Percentiles rank a stretch among this genome's conserved stretches.
phyloP scores from a whole-genome alignment of 2,888 invertebrate genomes.

The Nomada lathburiana region DNA sequence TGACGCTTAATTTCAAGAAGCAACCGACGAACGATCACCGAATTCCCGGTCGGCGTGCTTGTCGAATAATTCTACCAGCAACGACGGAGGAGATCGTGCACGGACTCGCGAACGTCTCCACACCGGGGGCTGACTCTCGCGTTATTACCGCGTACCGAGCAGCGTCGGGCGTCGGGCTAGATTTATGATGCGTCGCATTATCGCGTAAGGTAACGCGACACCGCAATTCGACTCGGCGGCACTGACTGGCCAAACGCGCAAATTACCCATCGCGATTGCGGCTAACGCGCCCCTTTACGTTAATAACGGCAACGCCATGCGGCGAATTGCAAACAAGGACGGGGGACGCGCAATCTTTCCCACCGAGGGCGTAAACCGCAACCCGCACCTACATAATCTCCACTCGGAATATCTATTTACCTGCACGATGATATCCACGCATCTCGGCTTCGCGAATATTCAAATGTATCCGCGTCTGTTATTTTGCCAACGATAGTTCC shows the following conservation, averaged over 20 bases:
- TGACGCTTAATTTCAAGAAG: conserved; percentile 78
- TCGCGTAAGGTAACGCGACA: conserved; percentile 73
- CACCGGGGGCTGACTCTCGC: conserved; percentile 47
- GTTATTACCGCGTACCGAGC: conserved; percentile 57
- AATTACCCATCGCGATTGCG: conserved; percentile 75
- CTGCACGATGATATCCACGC: conserved; percentile 66
- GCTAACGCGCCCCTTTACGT: conserved; percentile 72
- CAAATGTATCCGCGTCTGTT: background rate
- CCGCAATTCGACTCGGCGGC: conserved; percentile 73
- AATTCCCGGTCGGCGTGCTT: conserved; percentile 50
- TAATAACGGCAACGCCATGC: conserved; percentile 74
- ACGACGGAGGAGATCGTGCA: background rate
- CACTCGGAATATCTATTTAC: conserved; percentile 40
- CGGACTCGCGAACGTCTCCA: background rate
- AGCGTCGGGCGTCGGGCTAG: conserved; percentile 18
- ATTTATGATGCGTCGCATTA: conserved; percentile 69
- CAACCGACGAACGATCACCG: conserved; percentile 70
- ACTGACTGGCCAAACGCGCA: conserved; percentile 67
- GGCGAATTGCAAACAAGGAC: conserved; percentile 77
- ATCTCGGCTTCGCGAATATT: background rate
- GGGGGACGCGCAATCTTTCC: conserved; percentile 65
- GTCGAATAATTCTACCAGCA: background rate
- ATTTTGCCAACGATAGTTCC: background rate
- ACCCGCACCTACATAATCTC: conserved; percentile 32
- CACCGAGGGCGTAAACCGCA: conserved; percentile 71